phyloP scores from a whole-genome alignment of 1,140 invertebrate species.

The Ericerus pela region DNA sequence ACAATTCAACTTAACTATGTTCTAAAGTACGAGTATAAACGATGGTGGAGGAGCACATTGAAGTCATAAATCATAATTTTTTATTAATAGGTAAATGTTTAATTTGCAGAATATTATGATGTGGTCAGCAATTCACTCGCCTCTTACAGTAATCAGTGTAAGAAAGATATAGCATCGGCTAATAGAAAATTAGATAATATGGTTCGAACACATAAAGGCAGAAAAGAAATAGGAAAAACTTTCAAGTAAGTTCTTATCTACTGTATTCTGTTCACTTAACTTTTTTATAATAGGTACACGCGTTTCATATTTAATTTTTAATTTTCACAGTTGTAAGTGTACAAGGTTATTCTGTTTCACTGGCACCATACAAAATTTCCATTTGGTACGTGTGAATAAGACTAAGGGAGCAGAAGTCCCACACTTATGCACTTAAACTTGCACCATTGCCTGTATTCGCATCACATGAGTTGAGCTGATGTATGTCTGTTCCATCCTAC shows the following conservation, averaged over 20 bases:
- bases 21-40: background rate
- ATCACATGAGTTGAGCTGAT: background rate
- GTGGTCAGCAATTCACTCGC: slow-evolving; percentile 53
- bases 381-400: too few species aligned
- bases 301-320: too few species aligned
- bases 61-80: too few species aligned
- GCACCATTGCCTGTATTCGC: background rate
- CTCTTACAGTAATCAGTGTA: slow-evolving; percentile 45
- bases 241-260: slow-evolving; percentile 52
- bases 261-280: too few species aligned
- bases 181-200: slow-evolving; percentile 41
- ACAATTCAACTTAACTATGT: too few species aligned
- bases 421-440: too few species aligned
- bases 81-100: slow-evolving; percentile 9
- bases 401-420: too few species aligned
- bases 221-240: slow-evolving; percentile 37
- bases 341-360: too few species aligned
- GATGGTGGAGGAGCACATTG: too few species aligned
- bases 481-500: background rate
- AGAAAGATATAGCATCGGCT: slow-evolving; percentile 43
- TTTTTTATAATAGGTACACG: too few species aligned
- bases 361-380: too few species aligned
- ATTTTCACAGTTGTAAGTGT: too few species aligned
- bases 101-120: slow-evolving; percentile 50
- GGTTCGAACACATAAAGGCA: background rate